These are phyloP conservation scores for Achatina immaculata DNA, from an alignment of 1,140 invertebrate genomes.

Conservation along the genomic window DNA sequence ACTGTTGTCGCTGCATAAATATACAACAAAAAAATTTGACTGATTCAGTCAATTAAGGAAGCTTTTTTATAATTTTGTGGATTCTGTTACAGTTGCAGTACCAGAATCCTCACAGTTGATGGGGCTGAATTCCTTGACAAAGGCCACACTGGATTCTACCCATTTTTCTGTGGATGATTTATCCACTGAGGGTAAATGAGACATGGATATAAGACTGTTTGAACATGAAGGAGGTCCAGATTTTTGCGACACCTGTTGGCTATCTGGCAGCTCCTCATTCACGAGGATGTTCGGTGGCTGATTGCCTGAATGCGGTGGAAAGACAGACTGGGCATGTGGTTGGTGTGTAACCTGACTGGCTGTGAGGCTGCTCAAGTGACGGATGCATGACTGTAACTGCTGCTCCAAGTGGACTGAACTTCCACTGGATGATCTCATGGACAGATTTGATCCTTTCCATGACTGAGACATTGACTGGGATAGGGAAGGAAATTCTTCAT, in stretches of 20 bases:
- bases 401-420: neutral
- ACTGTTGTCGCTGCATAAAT: no score
- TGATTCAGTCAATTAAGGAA: neutral
- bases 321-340: neutral
- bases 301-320: neutral
- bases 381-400: neutral
- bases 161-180: slow-evolving; percentile 32
- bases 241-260: neutral
- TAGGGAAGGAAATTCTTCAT: slow-evolving; percentile 2
- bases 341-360: neutral
- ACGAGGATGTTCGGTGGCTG: neutral
- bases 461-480: neutral
- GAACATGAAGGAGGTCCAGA: neutral
- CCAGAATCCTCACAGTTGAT: neutral
- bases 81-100: slow-evolving; percentile 1
- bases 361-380: neutral
- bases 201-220: neutral
- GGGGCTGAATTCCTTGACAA: neutral
- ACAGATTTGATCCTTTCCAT: slow-evolving; percentile 7
- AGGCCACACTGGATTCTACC: slow-evolving; percentile 26
- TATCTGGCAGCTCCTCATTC: neutral
- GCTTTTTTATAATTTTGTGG: neutral
- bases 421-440: slow-evolving; percentile 1
- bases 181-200: neutral
- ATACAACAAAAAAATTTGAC: neutral